Evolutionary conservation across 92 coral and sea anemone species (phyloP), one percentile per base, ranked within the genome.

Genomic region (Isaurus tuberculatus): DNA sequence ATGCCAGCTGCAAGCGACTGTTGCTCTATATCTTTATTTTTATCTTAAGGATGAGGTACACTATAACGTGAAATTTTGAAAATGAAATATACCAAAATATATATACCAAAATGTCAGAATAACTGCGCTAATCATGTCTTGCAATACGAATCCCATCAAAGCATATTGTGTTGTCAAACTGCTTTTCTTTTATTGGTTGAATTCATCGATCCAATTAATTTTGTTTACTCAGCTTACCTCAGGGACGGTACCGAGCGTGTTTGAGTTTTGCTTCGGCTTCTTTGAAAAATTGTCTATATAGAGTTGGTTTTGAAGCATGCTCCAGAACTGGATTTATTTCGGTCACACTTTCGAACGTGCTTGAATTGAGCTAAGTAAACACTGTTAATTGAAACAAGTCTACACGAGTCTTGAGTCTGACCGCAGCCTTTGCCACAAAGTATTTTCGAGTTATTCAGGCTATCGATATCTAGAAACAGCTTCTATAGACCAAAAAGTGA

Each of bases 121-220:
- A 34, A 32, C 73, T 25, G 73, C 46, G 29, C 73, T 68, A 27
- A 65, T 65, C 71, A 6, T 23, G 66, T 60, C 28, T 64, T 64
- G 25, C 71, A 13, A 32, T 66, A 34, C 48, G 14, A 67, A 67
- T 67, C 73, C 49, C 49, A 68, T 30, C 73, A 68, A 29, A 65
- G 7, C 43, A n/a, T n/a, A 29, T 65, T n/a, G 40, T 67, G 48
- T 67, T 66, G 73, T n/a, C 48, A 67, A 67, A 67, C 73, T 67
- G 48, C 23, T 68, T 68, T 68, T 68, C 73, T 68, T 46, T 34
- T 34, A 67, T 33, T 68, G 73, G 73, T 68, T 34, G 73, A 67
- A 25, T 67, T 67, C 26, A 67, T 32, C 28, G 46, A 67, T 67
- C 48, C 28, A 33, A 33, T 67, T 32, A 67, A 34, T 65, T 70